phyloP scores from a whole-genome alignment of 2,888 invertebrate genomes.

The Boloria selene region DNA sequence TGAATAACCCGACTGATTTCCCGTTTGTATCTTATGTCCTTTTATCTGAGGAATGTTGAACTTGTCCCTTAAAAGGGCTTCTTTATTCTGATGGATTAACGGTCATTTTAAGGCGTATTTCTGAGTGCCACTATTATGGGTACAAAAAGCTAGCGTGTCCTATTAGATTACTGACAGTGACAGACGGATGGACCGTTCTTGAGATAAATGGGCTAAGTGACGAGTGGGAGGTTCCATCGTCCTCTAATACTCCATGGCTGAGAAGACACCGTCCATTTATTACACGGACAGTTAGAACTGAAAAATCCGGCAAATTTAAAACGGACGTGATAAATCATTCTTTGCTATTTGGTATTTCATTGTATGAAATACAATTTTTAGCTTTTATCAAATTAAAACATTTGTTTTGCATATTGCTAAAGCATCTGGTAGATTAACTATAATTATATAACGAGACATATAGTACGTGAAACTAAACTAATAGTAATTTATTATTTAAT shows the following conservation, averaged over 20 bases:
- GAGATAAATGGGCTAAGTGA: slow-evolving; percentile 80
- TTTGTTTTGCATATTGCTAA: too few species aligned
- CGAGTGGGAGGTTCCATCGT: slow-evolving; percentile 69
- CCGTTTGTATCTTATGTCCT: slow-evolving; percentile 43
- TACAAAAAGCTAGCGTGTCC: slow-evolving; percentile 80
- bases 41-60: slow-evolving; percentile 59
- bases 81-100: slow-evolving; percentile 68
- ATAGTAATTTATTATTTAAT: too few species aligned
- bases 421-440: too few species aligned
- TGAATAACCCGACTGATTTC: slow-evolving; percentile 31
- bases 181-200: slow-evolving; percentile 74
- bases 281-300: slow-evolving; percentile 61
- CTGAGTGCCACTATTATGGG: slow-evolving; percentile 71
- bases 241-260: slow-evolving; percentile 50
- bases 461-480: too few species aligned
- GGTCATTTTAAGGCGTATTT: slow-evolving; percentile 66
- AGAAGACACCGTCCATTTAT: slow-evolving; percentile 67
- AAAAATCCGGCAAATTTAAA: slow-evolving; percentile 66
- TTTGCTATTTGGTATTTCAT: slow-evolving; percentile 15
- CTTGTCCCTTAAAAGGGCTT: slow-evolving; percentile 60
- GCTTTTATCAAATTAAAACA: background rate
- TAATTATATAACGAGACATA: too few species aligned
- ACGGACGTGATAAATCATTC: slow-evolving; percentile 39
- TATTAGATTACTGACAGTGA: slow-evolving; percentile 80
- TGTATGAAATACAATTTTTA: background rate